Evolutionary conservation across 30 jellyfish, hydroid and myxozoan genomes (phyloP), one percentile per base, ranked within the genome.

Genomic region (Pseudorhiza aurosa): DNA sequence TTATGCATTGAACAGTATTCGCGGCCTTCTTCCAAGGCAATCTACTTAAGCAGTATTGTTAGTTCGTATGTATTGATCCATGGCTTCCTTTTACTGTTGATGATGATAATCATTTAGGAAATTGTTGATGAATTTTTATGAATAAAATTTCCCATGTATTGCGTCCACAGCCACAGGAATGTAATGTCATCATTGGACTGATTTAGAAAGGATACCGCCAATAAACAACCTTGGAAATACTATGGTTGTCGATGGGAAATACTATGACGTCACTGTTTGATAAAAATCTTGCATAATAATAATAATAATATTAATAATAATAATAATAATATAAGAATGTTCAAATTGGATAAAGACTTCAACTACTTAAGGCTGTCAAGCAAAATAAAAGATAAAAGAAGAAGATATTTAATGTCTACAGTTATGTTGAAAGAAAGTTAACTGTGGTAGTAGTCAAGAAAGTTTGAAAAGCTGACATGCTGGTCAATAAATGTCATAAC

Each of bases 31-130:
- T 5, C 5, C 24, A 60, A 35, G 30, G 37, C 71, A 35, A 32
- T 39, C 37, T 17, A 45, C 53, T 70, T 27, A 44, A 10, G 53
- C 58, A 12, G 59, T 70, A 70, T 42, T 53, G 31, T 21, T 37
- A 8, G 46, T 18, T 25, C 17, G 58, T 26, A 14, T 65, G 68
- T 8, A 7, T 40, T 10, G 26, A 9, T 15, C 9, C 44, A 42
- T 30, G 15, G 82, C 82, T 49, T 42, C 30, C 7, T 24, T 44
- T 31, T 44, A 42, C 9, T 51, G 28, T 29, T 22, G 65, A 46
- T 27, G 31, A 46, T 46, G 15, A 47, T 70, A 31, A 70, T 70
- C 71, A 31, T n/a, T 26, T 46, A 47, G 83, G 83, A 70, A 70
- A 29, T 33, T 25, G 49, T 35, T 21, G 56, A 45, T 70, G 69